Percentiles rank a stretch among this genome's conserved stretches.
Conservation (phyloP, 2,113 vertebrate species). For the Oncorhynchus mykiss region DNA sequence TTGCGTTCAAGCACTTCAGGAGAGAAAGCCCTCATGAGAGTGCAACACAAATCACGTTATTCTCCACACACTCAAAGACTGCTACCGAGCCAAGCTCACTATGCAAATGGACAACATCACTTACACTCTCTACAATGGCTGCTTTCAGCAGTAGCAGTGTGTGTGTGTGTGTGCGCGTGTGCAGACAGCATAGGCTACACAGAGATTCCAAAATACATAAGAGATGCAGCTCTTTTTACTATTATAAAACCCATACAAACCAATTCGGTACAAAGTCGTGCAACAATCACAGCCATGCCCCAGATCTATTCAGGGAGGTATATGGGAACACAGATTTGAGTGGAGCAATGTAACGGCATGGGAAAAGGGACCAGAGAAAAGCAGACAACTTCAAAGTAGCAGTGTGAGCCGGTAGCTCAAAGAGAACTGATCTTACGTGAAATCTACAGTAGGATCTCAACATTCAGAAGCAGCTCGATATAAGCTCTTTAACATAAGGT, state of each 20-base stretch:
- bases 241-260: constrained; percentile 38
- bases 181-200: constrained; percentile 3
- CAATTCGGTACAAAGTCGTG: constrained; percentile 27
- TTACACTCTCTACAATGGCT: neutral
- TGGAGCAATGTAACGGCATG: constrained; percentile 46
- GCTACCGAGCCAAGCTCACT: neutral
- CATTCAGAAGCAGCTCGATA: constrained; percentile 41
- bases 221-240: constrained; percentile 15
- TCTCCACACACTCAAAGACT: constrained; percentile 10
- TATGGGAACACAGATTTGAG: constrained; percentile 52
- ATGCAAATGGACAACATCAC: constrained; percentile 24
- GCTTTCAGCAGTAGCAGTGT: neutral
- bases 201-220: constrained; percentile 24
- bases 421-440: constrained; percentile 53
- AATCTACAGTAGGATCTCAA: constrained; percentile 59
- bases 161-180: neutral
- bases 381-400: constrained; percentile 60
- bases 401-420: constrained; percentile 57
- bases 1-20: constrained; percentile 31
- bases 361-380: constrained; percentile 41
- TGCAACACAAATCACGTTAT: constrained; percentile 23
- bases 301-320: constrained; percentile 42
- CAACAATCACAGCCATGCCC: constrained; percentile 51
- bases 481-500: constrained; percentile 44
- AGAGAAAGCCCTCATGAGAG: constrained; percentile 21